phyloP scores from a whole-genome alignment of 2,888 invertebrate species.

The Lepidonotus clava region DNA sequence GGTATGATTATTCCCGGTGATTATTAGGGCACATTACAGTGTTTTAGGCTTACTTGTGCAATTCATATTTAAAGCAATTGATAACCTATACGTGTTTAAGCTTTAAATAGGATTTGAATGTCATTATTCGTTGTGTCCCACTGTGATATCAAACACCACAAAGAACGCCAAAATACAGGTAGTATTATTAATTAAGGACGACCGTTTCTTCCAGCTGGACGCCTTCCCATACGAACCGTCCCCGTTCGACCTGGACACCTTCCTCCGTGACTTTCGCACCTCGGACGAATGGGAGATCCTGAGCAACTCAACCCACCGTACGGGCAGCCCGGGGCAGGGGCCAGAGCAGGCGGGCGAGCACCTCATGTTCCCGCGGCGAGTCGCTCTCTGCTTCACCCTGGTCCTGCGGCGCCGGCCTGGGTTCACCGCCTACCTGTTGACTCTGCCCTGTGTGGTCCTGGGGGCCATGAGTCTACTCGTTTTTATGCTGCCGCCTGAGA shows the following conservation, averaged over 20 bases:
- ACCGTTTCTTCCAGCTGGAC: no score
- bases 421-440: conserved; percentile 34
- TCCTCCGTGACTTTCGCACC: background rate
- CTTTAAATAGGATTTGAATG: no score
- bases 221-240: background rate
- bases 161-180: no score
- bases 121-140: no score
- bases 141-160: no score
- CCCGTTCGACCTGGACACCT: background rate
- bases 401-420: conserved; percentile 3
- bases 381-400: conserved; percentile 9
- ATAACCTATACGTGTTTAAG: no score
- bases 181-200: no score
- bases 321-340: background rate
- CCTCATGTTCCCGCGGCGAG: background rate
- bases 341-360: background rate
- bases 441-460: conserved; percentile 25
- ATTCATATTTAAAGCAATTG: no score
- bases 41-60: no score
- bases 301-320: background rate
- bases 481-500: conserved; percentile 22
- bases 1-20: no score
- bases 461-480: conserved; percentile 2
- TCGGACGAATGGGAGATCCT: conserved; percentile 25
- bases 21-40: no score